Base-by-base conservation (phyloP, 2,113 vertebrate genomes). In the Pangasianodon hypophthalmus region DNA sequence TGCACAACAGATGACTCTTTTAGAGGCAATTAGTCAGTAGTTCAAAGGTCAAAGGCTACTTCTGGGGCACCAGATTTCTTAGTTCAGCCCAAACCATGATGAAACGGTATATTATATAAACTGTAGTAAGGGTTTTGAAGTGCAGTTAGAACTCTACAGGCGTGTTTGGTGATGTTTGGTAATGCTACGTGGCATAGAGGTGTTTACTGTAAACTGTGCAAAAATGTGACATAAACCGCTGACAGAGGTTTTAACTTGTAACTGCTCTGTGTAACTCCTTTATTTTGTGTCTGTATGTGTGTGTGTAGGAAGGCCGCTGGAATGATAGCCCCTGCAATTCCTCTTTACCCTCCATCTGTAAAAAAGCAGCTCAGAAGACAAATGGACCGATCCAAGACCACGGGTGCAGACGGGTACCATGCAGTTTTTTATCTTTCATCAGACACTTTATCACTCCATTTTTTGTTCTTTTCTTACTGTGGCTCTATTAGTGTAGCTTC, bases 301-400 rank as follows among this genome's bases (percentile, higher is more conserved):
- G 26, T 92, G 71, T 94, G 92, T 94, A 99, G 98, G 98, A 98
- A 73, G 97, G 98, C 56, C 97, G 98, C 88, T 99, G 98, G 98
- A 98, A 99, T 0, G 98, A 99, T 94, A 98, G 96, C 92, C 98
- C 98, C 0, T 99, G 98, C 94, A 99, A 99, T 94, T 94, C 96
- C 93, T 97, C 97, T n/a, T 94, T 99, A 94, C 97, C 98, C 0
- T 99, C 97, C 93, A 97, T 99, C 96, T 99, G 98, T 91, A 99
- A 99, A 95, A 99, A 99, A 89, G 92, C 95, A 0, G 97, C 97
- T 7, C 96, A 95, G 86, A 96, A 97, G 94, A 96, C 93, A 81
- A 97, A 97, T 11, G 97, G 96, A 60, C 93, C 95, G 4, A 93
- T 96, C 0, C 96, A 97, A 86, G 97, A 98, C 88, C 97, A 98